Conservation (phyloP, 2,888 invertebrate species). For the Mystacides longicornis region DNA sequence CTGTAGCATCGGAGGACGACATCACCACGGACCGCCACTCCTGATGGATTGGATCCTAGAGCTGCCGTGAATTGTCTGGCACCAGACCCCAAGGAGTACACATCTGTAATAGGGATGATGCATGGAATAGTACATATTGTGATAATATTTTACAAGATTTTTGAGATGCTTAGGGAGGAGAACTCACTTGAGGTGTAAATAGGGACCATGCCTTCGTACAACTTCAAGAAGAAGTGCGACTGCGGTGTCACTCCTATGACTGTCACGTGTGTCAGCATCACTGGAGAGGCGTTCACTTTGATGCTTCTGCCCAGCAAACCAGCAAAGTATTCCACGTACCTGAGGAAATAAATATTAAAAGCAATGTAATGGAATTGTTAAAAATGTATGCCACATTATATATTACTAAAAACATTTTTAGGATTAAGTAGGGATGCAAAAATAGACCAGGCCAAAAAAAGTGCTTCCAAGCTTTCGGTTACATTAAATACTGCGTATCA, state of each 20-base stretch:
- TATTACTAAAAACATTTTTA: neutral
- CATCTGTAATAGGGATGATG: slow-evolving; percentile 39
- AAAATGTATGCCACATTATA: neutral
- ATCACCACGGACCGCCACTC: slow-evolving; percentile 77
- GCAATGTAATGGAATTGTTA: neutral
- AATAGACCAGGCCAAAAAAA: too few species aligned
- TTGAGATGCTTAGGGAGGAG: neutral
- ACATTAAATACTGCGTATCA: too few species aligned
- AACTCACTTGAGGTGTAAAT: slow-evolving; percentile 74
- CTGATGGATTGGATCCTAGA: slow-evolving; percentile 49
- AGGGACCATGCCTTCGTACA: slow-evolving; percentile 86
- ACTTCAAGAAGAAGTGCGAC: slow-evolving; percentile 66
- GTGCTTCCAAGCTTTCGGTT: too few species aligned
- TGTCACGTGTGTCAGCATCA: slow-evolving; percentile 79
- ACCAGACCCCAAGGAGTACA: slow-evolving; percentile 62
- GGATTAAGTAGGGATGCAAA: too few species aligned
- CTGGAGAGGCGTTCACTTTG: slow-evolving; percentile 78
- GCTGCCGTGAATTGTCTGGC: slow-evolving; percentile 61
- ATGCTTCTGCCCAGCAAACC: slow-evolving; percentile 84
- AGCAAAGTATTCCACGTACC: slow-evolving; percentile 89
- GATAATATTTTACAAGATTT: neutral
- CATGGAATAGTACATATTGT: neutral
- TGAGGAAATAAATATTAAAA: slow-evolving; percentile 33
- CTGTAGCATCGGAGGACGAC: slow-evolving; percentile 88
- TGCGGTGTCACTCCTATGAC: slow-evolving; percentile 79